Evolutionary conservation across 1,140 invertebrate species (phyloP), one percentile per base, ranked within the genome.

Genomic region (Listronotus oregonensis): DNA sequence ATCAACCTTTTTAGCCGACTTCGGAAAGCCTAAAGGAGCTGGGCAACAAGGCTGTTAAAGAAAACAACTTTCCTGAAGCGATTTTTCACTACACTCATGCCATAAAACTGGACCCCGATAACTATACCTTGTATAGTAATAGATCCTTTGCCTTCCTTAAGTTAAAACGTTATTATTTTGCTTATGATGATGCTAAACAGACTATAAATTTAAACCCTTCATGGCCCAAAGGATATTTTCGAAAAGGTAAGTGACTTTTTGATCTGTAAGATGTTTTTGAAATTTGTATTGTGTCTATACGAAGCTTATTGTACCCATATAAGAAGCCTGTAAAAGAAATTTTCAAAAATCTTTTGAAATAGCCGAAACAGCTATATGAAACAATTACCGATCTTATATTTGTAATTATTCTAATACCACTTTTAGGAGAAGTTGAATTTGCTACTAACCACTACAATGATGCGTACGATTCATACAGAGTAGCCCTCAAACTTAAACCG

Each of bases 161-260:
- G 77, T 79, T 90, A 68, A 84, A 90, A 66, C 90, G 91, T 74
- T 91, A 87, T 77, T 89, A 87, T 78, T 84, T 89, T 70, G 88
- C 91, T 1, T 78, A 90, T 70, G 83, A 91, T 78, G 92, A 94
- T 84, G 91, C 92, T 11, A 82, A 89, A 71, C 84, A 88, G 78
- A 86, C 88, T 14, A 90, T 93, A 54, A 82, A 82, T 73, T 73
- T 93, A 43, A 87, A 90, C 73, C 90, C 90, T 27, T 83, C 86
- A 52, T 93, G 91, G 90, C 86, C 89, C 11, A 94, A 93, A 90
- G 90, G 90, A 14, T 92, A 91, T 79, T 92, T 88, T 79, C 82
- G 91, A 55, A 88, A 89, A 77, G 91, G 86, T 42, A 31, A 51
- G 32, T 27, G 21, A 27, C 5, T 5, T 5, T 5, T 27, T 27